Base-by-base conservation (phyloP, 2,888 invertebrate species). In the Scrobipalpa atriplicella region DNA sequence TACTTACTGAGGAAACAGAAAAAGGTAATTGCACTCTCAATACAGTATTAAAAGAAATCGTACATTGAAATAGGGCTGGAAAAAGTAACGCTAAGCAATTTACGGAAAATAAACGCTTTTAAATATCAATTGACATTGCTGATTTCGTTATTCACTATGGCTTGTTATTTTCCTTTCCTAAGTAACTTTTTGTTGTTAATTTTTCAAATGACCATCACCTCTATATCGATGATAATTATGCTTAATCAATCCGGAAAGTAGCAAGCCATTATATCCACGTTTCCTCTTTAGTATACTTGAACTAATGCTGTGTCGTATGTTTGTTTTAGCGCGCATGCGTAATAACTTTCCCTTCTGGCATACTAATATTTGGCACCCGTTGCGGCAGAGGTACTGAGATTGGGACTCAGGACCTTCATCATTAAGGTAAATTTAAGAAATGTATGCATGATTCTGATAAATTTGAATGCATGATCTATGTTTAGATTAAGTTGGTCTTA, bases 1-100 rank as follows among this genome's bases (percentile, higher is more conserved):
- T 95, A 75, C 88, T 95, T 69, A 94, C 93, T 79, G 92, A 94
- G 79, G 94, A 94, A 90, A 93, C 93, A 76, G 91, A 85, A 83
- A 92, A 93, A 93, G 93, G 93, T 93, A 93, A 92, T 82, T 86
- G 76, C 84, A 81, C 79, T 83, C 76, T 83, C 79, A 83, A 82
- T 85, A 78, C 78, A 82, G 75, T 83, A 73, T 83, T 78, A 54
- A 54, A 78, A 73, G 76, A 81, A 77, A 76, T 10, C 47, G 70
- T 72, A 75, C 72, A 71, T 69, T 72, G 66, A 66, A 80, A 72
- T 67, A 75, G 79, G 84, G 86, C 86, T 90, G 86, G 82, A 82
- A 75, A n/a, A 80, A 75, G 81, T 90, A 90, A 90, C 84, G 92
- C 92, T 91, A 83, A 74, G 85, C 84, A 84, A 75, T 81, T 78